Base-by-base conservation (phyloP, 2,888 invertebrate genomes). In the Lydus trimaculatus region DNA sequence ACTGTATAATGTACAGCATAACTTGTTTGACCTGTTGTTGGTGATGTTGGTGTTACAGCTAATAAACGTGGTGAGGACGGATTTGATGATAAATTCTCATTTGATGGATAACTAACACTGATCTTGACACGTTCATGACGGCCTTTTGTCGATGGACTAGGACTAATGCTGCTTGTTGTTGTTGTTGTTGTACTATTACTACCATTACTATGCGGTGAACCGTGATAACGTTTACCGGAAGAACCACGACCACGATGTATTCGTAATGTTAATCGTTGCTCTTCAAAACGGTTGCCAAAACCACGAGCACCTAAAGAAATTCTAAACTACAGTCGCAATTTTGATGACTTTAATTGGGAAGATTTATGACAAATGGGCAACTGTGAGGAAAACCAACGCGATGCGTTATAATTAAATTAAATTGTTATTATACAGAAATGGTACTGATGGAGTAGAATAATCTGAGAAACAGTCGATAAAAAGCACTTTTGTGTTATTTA, bases 191-290 rank as follows among this genome's bases (percentile, higher is more conserved):
- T 92, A 79, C 91, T 91, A 69, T 90, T 90, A 72, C 91, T 91
- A 28, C 91, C 91, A 65, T 89, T 92, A 63, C 91, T 91, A 58
- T 90, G 87, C 4, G 90, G 91, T 5, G 90, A 91, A 31, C 90
- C 91, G 76, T 90, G 90, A 31, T 80, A 81, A 62, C 86, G 84
- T 76, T 82, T 81, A 58, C 85, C 85, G 31, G 88, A 87, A 3
- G 91, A 92, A 0, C 93, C 92, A 0, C 94, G 88, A 0, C 97
- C 97, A 0, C 97, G 89, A 84, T 98, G 97, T 77, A 98, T 96
- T 75, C 97, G 89, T 70, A 98, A 85, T 0, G 97, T 97, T 43
- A 97, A 87, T n/a, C 95, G 91, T 83, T 96, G 95, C 83, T 96
- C 95, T 78, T 95, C 94, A 82, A 95, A 95, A 31, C 95, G 91